Base-by-base conservation (phyloP, 2,113 vertebrate genomes). In the Fulmarus glacialis region DNA sequence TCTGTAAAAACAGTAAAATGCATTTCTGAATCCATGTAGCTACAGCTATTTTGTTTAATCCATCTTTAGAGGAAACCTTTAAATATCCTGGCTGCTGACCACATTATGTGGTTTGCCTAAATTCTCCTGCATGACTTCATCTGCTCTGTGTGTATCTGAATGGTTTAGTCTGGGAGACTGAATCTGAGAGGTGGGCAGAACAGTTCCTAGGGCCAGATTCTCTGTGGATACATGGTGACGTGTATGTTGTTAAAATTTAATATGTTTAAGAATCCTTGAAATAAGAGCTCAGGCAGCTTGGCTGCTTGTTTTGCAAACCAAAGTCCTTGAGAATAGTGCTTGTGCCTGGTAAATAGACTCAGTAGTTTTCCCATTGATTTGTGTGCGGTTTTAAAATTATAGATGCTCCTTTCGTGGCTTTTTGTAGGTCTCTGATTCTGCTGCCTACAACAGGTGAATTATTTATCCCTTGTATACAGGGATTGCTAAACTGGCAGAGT, bases 41-140 rank as follows among this genome's bases (percentile, higher is more conserved):
- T 71, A n/a, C 92, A 87, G 60, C 63, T 87, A 62, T 74, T 89
- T 71, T 88, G 50, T 92, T 86, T 96, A 92, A 84, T 81, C 73
- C 14, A 3, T 22, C 47, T 83, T 74, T 30, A 83, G 82, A 83
- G 83, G 59, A 90, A 87, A 81, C 32, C 58, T 90, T 82, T 81
- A 96, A 94, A 59, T 91, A 53, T 74, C 68, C 64, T 43, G 68
- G 26, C 72, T 90, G 15, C 48, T 84, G 52, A 81, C 90, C 63
- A 38, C 52, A 29, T 66, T 55, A 6, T 79, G 64, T 81, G 86
- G 56, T 74, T 92, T 91, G 43, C 34, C 21, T 84, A 10, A 89
- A 22, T 55, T 60, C 56, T 93, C 72, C 47, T 68, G 64, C 11
- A 18, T 95, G 58, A 91, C 48, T 79, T 95, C 55, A 84, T 89